Evolutionary conservation across 2,888 invertebrate genomes (phyloP).

Genomic region (Pyrochroa serraticornis): DNA sequence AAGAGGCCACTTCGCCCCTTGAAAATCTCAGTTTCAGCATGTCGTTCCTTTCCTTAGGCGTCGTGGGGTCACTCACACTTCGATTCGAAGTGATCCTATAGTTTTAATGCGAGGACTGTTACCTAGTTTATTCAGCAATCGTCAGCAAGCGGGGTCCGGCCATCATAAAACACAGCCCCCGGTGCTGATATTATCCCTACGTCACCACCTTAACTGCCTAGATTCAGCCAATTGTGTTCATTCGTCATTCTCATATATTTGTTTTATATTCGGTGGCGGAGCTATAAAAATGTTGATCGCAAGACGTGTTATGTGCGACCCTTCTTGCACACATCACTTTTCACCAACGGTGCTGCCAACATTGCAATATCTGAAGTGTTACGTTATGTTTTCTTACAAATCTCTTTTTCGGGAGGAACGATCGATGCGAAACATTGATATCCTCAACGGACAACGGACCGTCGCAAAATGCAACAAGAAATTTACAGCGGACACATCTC

Average conservation of each 20-base stretch:
- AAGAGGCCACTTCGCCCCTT: conserved; percentile 1
- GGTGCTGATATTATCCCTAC: conserved; percentile 45
- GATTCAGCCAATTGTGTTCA: conserved; percentile 48
- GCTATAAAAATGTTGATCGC: conserved; percentile 47
- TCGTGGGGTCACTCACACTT: conserved; percentile 1
- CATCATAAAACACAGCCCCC: conserved; percentile 49
- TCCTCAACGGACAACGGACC: not conserved
- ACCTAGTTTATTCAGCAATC: conserved; percentile 52
- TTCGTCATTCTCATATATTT: conserved; percentile 51
- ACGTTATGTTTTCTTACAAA: conserved; percentile 21
- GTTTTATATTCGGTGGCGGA: conserved; percentile 45
- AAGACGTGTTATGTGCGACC: conserved; percentile 40
- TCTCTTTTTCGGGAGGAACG: conserved; percentile 5
- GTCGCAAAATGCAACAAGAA: conserved; percentile 7
- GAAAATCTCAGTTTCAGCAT: conserved; percentile 27
- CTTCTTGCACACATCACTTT: conserved; percentile 27
- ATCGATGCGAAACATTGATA: conserved; percentile 10
- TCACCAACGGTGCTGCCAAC: conserved; percentile 10
- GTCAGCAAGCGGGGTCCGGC: conserved; percentile 46
- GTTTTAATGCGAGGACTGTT: conserved; percentile 50
- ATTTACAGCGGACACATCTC: conserved; percentile 1
- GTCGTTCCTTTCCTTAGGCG: conserved; percentile 3
- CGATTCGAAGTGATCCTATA: conserved; percentile 28
- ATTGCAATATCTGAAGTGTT: conserved; percentile 6
- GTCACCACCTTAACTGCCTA: conserved; percentile 45